Conservation (phyloP, 2,888 invertebrate species). For the Dynastes maya region DNA sequence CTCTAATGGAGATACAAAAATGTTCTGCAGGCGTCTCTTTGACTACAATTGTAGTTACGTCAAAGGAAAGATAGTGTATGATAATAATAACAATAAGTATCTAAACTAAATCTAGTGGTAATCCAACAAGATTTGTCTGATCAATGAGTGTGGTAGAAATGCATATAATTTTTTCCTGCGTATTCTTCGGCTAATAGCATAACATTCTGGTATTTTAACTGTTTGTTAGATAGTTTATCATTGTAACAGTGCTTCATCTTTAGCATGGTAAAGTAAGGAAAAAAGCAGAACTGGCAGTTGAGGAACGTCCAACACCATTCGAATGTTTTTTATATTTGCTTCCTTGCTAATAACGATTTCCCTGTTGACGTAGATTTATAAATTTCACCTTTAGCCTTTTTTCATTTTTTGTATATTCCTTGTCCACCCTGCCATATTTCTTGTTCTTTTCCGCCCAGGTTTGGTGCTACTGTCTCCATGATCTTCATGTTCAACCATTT, state of each 20-base stretch:
- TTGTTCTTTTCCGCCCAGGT: background rate
- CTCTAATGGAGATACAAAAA: no score
- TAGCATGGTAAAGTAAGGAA: no score
- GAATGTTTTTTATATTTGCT: no score
- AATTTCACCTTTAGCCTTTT: background rate
- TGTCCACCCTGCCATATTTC: background rate
- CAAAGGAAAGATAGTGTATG: no score
- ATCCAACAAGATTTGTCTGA: background rate
- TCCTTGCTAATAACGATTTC: background rate
- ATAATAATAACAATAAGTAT: no score
- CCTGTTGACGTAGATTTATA: background rate
- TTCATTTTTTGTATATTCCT: background rate
- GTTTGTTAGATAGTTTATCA: no score
- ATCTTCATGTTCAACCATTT: background rate
- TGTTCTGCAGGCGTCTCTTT: no score
- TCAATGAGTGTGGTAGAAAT: background rate
- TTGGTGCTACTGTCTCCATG: background rate
- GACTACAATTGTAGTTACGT: no score
- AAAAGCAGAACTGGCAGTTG: no score
- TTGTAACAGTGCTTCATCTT: no score
- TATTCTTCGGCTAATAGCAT: background rate
- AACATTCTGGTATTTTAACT: background rate
- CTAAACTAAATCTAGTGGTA: no score
- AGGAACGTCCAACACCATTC: no score
- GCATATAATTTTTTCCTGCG: background rate